Evolutionary conservation across 92 coral and sea anemone genomes (phyloP).

Genomic region (Anthopleura xanthogrammica): DNA sequence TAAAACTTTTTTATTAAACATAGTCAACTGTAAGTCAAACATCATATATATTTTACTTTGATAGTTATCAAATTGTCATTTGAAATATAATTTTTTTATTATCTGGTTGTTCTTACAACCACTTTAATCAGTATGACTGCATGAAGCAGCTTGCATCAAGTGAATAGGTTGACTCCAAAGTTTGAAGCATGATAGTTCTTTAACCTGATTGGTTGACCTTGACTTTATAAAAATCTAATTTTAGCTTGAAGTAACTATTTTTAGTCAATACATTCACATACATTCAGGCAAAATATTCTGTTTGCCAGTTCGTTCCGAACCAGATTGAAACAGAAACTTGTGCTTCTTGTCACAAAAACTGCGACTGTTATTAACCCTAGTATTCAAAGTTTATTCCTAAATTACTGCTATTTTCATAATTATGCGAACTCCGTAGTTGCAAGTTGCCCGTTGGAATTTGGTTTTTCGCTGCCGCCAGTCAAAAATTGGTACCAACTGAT

Average conservation of each 20-base stretch:
- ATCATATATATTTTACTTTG: no score
- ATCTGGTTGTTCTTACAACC: no score
- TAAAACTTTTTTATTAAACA: no score
- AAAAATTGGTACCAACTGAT: no score
- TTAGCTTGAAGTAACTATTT: neutral
- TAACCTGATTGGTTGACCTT: neutral
- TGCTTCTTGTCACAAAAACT: slow-evolving; percentile 41
- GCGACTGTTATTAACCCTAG: neutral
- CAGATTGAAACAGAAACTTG: slow-evolving; percentile 38
- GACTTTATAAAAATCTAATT: neutral
- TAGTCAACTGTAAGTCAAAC: no score
- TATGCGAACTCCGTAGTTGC: no score
- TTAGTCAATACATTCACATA: neutral
- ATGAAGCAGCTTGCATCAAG: no score
- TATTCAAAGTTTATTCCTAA: neutral
- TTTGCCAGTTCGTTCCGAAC: neutral
- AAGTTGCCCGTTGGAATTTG: no score
- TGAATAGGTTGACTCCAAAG: neutral
- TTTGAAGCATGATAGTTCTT: neutral
- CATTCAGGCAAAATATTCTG: neutral
- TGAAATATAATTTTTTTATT: no score
- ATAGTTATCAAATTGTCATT: no score
- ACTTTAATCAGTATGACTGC: neutral
- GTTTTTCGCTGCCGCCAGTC: no score
- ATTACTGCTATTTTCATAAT: neutral